phyloP scores from a whole-genome alignment of 2,113 vertebrate species.

The Lutjanus erythropterus region DNA sequence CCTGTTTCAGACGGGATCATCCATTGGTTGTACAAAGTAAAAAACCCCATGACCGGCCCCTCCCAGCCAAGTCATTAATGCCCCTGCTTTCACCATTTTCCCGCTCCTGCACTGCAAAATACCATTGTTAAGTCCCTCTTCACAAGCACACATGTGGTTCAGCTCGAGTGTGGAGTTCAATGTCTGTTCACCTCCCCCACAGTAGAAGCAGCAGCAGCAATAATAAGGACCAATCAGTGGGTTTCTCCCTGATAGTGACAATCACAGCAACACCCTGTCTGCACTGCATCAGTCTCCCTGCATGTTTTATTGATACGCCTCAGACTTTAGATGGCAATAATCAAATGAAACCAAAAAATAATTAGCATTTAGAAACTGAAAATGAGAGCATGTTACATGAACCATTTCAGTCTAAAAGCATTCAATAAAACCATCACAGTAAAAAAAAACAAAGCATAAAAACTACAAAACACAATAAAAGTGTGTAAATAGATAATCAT shows the following conservation, averaged over 20 bases:
- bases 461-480: no score
- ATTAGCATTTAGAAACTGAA: neutral
- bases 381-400: neutral
- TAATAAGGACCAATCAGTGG: slow-evolving; percentile 18
- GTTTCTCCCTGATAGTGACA: slow-evolving; percentile 43
- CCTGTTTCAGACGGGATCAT: slow-evolving; percentile 34
- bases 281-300: neutral
- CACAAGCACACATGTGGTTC: slow-evolving; percentile 58
- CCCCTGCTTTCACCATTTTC: slow-evolving; percentile 60
- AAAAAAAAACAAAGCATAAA: no score
- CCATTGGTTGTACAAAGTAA: slow-evolving; percentile 62
- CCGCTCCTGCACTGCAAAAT: slow-evolving; percentile 46
- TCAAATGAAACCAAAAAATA: neutral
- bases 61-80: slow-evolving; percentile 61
- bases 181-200: slow-evolving; percentile 52
- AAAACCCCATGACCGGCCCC: slow-evolving; percentile 61
- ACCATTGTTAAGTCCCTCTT: slow-evolving; percentile 61
- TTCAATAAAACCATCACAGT: no score
- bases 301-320: slow-evolving; percentile 9
- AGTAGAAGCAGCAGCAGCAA: neutral
- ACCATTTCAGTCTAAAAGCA: no score
- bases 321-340: slow-evolving; percentile 38
- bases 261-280: slow-evolving; percentile 37
- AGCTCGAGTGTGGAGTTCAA: slow-evolving; percentile 53
- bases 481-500: no score